Percentiles rank a stretch among this genome's conserved stretches.
These are phyloP conservation scores for human DNA, from an alignment of 2,113 vertebrate genomes.

Conservation along the genomic window DNA sequence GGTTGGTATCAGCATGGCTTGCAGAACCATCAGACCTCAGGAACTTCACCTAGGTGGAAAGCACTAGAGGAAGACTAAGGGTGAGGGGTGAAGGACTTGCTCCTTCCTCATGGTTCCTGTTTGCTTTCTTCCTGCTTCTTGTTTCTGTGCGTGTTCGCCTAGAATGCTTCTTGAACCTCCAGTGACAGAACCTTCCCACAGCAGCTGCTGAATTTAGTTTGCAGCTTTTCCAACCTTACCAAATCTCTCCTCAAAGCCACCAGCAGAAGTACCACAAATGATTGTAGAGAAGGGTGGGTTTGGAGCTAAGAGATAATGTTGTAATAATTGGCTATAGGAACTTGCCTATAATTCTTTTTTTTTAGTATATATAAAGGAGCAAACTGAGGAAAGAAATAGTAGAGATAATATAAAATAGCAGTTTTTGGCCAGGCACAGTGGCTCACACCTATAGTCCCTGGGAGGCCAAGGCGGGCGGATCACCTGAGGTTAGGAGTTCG, in stretches of 20 bases:
- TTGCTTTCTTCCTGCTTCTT: background rate
- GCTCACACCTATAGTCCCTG: no score
- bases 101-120: background rate
- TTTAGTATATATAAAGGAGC: constrained; percentile 1
- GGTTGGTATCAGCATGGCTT: background rate
- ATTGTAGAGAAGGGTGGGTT: background rate
- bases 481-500: no score
- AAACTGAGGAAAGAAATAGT: constrained; percentile 15
- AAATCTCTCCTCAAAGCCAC: background rate
- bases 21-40: background rate
- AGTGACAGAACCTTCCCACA: background rate
- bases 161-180: background rate
- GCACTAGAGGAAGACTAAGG: background rate
- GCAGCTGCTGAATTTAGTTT: background rate
- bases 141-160: background rate
- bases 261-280: background rate
- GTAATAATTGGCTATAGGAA: background rate
- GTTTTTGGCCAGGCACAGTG: background rate
- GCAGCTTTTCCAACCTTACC: background rate
- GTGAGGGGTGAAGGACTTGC: background rate
- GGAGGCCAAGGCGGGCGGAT: no score
- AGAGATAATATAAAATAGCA: background rate
- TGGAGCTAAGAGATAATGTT: background rate
- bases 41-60: background rate
- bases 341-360: background rate